Percentiles rank a stretch among this genome's conserved stretches.
These are phyloP conservation scores for Hemistola chrysoprasaria DNA, from an alignment of 2,888 invertebrate genomes.

Conservation along the genomic window DNA sequence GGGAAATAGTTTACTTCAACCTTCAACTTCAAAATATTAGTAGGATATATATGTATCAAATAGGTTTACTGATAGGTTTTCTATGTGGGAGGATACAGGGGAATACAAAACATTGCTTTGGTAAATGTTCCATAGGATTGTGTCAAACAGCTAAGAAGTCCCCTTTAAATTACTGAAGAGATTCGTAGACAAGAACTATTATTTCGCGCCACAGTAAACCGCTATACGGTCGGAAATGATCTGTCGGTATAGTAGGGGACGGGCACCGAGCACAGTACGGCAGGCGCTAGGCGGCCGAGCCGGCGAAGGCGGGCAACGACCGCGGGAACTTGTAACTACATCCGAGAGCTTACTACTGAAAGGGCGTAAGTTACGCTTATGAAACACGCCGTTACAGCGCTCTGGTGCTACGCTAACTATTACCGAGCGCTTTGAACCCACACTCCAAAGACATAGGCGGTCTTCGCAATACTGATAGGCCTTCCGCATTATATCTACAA, in stretches of 20 bases:
- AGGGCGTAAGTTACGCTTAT: conserved; percentile 52
- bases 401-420: conserved; percentile 35
- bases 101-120: no score
- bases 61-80: no score
- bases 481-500: conserved; percentile 55
- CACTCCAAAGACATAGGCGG: conserved; percentile 52
- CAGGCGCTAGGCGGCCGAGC: conserved; percentile 22
- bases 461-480: conserved; percentile 59
- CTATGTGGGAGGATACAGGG: no score
- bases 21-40: no score
- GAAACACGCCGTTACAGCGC: conserved; percentile 40
- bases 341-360: conserved; percentile 52
- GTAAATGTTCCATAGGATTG: no score
- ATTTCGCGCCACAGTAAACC: conserved; percentile 65
- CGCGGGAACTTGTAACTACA: conserved; percentile 81
- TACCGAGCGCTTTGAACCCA: conserved; percentile 67
- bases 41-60: no score
- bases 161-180: conserved; percentile 3
- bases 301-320: conserved; percentile 67
- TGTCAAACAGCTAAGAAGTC: no score
- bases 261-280: conserved; percentile 60
- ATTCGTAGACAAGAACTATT: conserved; percentile 34
- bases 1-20: no score
- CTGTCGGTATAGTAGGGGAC: conserved; percentile 47
- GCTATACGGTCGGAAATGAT: conserved; percentile 41